Conservation (phyloP, 2,888 invertebrate genomes). For the Melangyna quadrimaculata region DNA sequence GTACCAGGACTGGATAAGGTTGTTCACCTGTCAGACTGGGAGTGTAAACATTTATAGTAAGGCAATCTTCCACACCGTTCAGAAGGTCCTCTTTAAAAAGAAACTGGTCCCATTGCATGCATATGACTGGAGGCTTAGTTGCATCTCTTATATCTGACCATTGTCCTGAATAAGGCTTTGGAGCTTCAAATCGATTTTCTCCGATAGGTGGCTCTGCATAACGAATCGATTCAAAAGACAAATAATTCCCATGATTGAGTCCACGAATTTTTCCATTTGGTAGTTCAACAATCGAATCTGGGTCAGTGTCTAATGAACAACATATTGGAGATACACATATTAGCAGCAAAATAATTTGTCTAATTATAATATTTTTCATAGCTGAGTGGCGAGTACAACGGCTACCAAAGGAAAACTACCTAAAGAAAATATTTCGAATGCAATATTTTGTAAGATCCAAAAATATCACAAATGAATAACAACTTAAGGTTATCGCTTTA, state of each 20-base stretch:
- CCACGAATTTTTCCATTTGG: slow-evolving; percentile 76
- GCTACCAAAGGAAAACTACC: background rate
- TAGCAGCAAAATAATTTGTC: background rate
- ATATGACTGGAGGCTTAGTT: slow-evolving; percentile 83
- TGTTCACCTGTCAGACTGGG: slow-evolving; percentile 81
- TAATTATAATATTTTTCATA: background rate
- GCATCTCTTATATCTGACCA: slow-evolving; percentile 81
- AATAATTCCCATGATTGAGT: slow-evolving; percentile 78
- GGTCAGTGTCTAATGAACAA: background rate
- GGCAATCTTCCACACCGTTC: slow-evolving; percentile 86
- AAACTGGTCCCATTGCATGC: slow-evolving; percentile 85
- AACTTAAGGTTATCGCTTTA: background rate
- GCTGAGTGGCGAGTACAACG: background rate
- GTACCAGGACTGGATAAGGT: slow-evolving; percentile 84
- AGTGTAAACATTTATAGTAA: slow-evolving; percentile 85
- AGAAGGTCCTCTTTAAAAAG: slow-evolving; percentile 73
- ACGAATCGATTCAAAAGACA: slow-evolving; percentile 86
- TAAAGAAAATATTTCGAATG: no score
- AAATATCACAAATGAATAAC: background rate
- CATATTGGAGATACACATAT: background rate
- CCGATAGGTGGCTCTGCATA: slow-evolving; percentile 86
- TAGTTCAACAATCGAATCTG: slow-evolving; percentile 73
- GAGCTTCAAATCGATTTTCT: slow-evolving; percentile 83
- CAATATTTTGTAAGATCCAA: background rate
- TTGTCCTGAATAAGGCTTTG: slow-evolving; percentile 72